Conservation (phyloP, 2,888 invertebrate genomes). For the Epirrhoe alternata region DNA sequence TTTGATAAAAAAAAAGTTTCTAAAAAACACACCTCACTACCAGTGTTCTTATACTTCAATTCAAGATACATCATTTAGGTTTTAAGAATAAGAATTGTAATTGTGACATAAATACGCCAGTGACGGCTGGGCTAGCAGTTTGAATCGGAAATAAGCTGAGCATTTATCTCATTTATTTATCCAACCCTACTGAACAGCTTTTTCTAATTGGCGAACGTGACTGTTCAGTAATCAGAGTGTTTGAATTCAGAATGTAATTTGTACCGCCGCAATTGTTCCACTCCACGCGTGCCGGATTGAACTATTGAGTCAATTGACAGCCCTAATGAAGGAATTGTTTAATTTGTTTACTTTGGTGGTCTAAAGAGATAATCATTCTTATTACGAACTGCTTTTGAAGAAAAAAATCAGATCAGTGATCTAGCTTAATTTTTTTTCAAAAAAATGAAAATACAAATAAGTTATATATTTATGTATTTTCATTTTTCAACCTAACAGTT, state of each 20-base stretch:
- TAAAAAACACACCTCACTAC: no score
- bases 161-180: slow-evolving; percentile 9
- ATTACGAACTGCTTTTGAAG: no score
- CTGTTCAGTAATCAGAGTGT: slow-evolving; percentile 72
- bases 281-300: slow-evolving; percentile 44
- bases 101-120: neutral
- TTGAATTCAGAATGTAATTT: slow-evolving; percentile 78
- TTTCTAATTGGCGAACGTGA: slow-evolving; percentile 84
- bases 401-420: no score
- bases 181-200: slow-evolving; percentile 47
- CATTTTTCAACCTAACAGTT: no score
- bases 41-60: no score
- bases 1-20: no score
- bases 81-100: no score
- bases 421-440: no score
- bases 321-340: slow-evolving; percentile 4
- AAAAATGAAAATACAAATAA: no score
- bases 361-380: neutral
- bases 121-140: neutral
- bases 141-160: no score
- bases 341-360: slow-evolving; percentile 1
- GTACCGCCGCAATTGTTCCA: slow-evolving; percentile 63
- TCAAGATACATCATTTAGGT: no score
- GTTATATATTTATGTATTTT: no score
- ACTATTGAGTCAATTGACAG: slow-evolving; percentile 18